Conservation (phyloP, 2,797 vertebrate genomes). For the Halcyon smyrnensis region DNA sequence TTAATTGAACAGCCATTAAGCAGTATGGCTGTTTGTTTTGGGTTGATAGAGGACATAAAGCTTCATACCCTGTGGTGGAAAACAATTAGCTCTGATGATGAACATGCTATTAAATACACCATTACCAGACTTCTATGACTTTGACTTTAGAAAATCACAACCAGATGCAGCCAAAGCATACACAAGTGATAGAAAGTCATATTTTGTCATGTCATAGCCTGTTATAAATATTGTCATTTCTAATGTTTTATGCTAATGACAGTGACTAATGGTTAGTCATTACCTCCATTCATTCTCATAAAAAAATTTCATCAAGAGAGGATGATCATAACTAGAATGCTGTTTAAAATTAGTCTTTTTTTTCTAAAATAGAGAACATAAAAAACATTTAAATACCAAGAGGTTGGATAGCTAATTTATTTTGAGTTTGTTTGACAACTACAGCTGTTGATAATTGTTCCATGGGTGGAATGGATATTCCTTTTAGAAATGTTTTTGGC, state of each 20-base stretch:
- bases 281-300: slow-evolving; percentile 70
- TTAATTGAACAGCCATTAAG: slow-evolving; percentile 74
- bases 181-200: slow-evolving; percentile 40
- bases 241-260: slow-evolving; percentile 68
- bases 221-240: slow-evolving; percentile 69
- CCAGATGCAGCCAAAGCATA: slow-evolving; percentile 57
- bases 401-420: slow-evolving; percentile 60
- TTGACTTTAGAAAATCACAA: slow-evolving; percentile 51
- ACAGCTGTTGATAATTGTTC: slow-evolving; percentile 47
- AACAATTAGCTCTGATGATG: slow-evolving; percentile 74
- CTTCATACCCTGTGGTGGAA: slow-evolving; percentile 67
- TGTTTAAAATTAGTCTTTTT: slow-evolving; percentile 71
- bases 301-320: slow-evolving; percentile 73
- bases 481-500: slow-evolving; percentile 7
- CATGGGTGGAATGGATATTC: slow-evolving; percentile 7
- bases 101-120: slow-evolving; percentile 62
- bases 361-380: slow-evolving; percentile 56
- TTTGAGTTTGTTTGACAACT: slow-evolving; percentile 40
- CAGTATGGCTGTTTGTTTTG: slow-evolving; percentile 69
- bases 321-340: slow-evolving; percentile 46
- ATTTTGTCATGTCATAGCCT: slow-evolving; percentile 62
- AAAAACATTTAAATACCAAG: slow-evolving; percentile 67
- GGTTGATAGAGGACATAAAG: slow-evolving; percentile 73
- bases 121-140: slow-evolving; percentile 50
- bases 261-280: slow-evolving; percentile 72